phyloP scores from a whole-genome alignment of 1,140 invertebrate species.

The Helicorthomorpha holstii region DNA sequence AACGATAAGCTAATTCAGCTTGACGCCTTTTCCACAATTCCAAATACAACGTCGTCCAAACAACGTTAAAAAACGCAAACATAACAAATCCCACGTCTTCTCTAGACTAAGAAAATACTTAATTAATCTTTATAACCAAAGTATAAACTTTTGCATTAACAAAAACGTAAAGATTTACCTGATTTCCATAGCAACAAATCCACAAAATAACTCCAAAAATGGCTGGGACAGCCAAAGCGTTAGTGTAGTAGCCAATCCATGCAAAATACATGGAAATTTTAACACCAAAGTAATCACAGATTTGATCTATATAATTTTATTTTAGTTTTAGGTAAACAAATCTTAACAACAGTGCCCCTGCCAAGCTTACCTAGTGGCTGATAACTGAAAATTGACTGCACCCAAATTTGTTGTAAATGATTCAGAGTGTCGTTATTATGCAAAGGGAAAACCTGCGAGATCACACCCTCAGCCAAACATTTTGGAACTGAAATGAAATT shows the following conservation, averaged over 20 bases:
- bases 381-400: conserved; percentile 58
- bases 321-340: no score
- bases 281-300: conserved; percentile 64
- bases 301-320: no score
- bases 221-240: conserved; percentile 46
- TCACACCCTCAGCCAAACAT: conserved; percentile 64
- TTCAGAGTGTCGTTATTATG: conserved; percentile 63
- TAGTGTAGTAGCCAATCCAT: conserved; percentile 57
- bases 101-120: no score
- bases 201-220: conserved; percentile 45
- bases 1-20: conserved; percentile 52
- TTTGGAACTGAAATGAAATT: conserved; percentile 50
- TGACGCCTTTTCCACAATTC: conserved; percentile 63
- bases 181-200: conserved; percentile 16
- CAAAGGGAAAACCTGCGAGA: conserved; percentile 77
- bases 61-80: conserved; percentile 84
- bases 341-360: no score
- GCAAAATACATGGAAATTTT: conserved; percentile 67
- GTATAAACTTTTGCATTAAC: no score
- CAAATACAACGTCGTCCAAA: conserved; percentile 69
- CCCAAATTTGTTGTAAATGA: conserved; percentile 66
- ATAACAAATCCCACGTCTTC: conserved; percentile 80
- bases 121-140: no score
- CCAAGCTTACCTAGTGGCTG: conserved; percentile 64
- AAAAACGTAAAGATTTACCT: no score